Base-by-base conservation (phyloP, 2,888 invertebrate genomes). In the Euzophera pinguis region DNA sequence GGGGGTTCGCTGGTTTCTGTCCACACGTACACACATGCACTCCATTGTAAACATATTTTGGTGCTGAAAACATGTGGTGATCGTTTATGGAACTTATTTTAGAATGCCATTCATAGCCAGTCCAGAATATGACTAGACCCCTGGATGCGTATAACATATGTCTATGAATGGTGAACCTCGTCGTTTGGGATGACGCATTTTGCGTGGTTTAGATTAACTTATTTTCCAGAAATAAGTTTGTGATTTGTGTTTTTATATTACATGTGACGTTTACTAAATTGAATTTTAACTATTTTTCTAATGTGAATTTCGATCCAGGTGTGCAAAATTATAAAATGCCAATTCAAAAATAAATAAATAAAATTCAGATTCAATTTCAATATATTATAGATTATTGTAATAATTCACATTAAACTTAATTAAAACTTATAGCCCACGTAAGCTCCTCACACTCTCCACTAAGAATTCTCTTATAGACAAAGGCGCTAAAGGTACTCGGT, bases 381-480 rank as follows among this genome's bases (percentile, higher is more conserved):
- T 89, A 89, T 89, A 89, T 89, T 89, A 89, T 89, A 89, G 89
- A 88, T 89, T 89, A 89, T 89, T 86, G 88, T 89, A 89, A 85
- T 85, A 85, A 88, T 89, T 89, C 89, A 89, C 89, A 89, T 88
- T 87, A 87, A 88, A 88, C 88, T 88, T 88, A 89, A 86, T 81
- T 88, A 84, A 73, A 86, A 81, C 86, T 87, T 86, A 86, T 86
- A 84, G 81, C 88, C 87, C 88, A 89, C 85, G 83, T 85, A 86
- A 88, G 86, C 88, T 88, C 88, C 86, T 86, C 85, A 80, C 87
- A 81, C 78, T 81, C 76, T 81, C 78, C 77, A 83, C 84, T 81
- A 83, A 75, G 75, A 54, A 73, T 76, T 80, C 75, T 82, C 80
- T 84, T 79, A 82, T 78, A 81, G 84, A 81, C 86, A 78, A 78